Conservation (phyloP, 2,797 vertebrate genomes). For the Dicrostonyx torquatus region DNA sequence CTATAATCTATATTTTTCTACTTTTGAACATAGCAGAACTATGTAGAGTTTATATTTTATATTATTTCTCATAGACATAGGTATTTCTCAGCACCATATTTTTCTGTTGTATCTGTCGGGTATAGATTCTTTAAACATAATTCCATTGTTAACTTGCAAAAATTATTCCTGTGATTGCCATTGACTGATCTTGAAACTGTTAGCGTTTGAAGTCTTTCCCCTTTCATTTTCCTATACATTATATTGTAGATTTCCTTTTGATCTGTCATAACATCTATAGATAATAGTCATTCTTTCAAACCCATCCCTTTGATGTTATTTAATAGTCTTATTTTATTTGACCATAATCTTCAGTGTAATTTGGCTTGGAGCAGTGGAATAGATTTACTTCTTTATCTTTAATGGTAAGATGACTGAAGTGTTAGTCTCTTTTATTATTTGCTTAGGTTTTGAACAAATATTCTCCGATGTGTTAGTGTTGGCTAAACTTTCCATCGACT, state of each 20-base stretch:
- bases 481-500: neutral
- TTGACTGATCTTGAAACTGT: neutral
- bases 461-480: neutral
- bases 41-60: neutral
- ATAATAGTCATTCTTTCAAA: neutral
- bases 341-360: neutral
- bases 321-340: neutral
- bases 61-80: neutral
- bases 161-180: neutral
- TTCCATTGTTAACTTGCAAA: neutral
- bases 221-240: neutral
- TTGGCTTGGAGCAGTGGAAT: neutral
- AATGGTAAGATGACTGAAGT: neutral
- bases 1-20: neutral
- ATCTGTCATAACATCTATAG: neutral
- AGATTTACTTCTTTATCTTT: neutral
- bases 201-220: neutral
- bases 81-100: neutral
- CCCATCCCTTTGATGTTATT: neutral
- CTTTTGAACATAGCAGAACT: neutral
- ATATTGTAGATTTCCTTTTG: conserved; percentile 2
- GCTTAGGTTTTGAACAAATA: neutral
- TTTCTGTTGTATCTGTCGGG: neutral
- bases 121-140: neutral
- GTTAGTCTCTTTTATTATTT: conserved; percentile 4